A percentile compares a stretch with the other conserved stretches of the same genome.
Evolutionary conservation across 2,113 vertebrate genomes (phyloP).

Genomic region (Vidua chalybeata): DNA sequence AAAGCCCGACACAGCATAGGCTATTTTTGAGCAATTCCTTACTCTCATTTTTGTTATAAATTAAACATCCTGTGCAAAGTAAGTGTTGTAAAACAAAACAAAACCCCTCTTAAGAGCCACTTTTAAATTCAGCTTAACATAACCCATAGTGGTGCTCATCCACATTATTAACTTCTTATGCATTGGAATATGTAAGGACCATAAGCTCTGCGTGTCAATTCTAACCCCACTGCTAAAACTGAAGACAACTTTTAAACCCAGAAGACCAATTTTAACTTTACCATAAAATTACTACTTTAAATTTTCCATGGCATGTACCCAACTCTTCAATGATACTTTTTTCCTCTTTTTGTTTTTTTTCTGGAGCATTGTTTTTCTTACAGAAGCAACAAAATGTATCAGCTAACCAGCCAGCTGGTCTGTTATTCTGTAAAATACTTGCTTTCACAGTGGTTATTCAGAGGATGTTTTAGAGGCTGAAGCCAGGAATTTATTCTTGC

Average conservation of each 20-base stretch:
- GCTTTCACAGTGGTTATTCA: neutral
- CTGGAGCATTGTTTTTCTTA: neutral
- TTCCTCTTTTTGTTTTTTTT: neutral
- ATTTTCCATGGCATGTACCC: neutral
- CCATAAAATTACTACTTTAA: neutral
- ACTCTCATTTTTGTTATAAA: neutral
- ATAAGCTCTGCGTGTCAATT: neutral
- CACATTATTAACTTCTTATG: neutral
- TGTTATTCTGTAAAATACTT: neutral
- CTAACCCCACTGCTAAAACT: neutral
- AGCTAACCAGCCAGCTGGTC: neutral
- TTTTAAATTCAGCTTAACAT: neutral
- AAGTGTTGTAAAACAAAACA: neutral
- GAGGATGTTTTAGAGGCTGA: neutral
- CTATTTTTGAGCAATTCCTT: neutral
- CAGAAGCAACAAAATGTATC: neutral
- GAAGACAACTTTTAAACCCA: neutral
- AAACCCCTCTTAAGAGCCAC: accelerated
- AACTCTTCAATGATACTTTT: neutral
- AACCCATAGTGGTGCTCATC: neutral
- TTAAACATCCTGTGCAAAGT: neutral
- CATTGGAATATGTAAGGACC: neutral
- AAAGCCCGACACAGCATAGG: neutral
- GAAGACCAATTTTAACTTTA: neutral
- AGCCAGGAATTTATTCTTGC: neutral